Evolutionary conservation across 2,113 vertebrate genomes (phyloP), one percentile per base, ranked within the genome.

Genomic region (Scomber colias): DNA sequence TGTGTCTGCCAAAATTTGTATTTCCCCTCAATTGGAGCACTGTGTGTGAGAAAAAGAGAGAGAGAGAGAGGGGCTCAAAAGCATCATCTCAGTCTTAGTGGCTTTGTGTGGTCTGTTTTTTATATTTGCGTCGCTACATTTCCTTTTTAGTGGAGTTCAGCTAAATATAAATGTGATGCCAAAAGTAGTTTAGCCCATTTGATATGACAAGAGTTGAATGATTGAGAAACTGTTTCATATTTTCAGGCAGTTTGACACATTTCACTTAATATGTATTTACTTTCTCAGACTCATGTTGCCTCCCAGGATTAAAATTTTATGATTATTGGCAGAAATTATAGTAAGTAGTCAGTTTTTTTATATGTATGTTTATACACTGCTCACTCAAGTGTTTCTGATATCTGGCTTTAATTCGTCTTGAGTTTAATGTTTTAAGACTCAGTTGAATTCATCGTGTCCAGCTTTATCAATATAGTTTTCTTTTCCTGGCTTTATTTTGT

Each of bases 1-100:
- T 5, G 40, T 68, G 86, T 92, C 91, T 89, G 89, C 89, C 90
- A 90, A 84, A 90, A 87, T 83, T 19, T 75, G 85, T 83, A 84
- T 93, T 92, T 87, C 76, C 87, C 57, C 56, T 89, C 76, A 78
- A 73, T 65, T 65, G 65, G 55, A 81, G 59, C 73, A 15, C 80
- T 81, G 75, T 78, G 49, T 73, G 11, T 40, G 56, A 40, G 35
- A 40, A 40, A 35, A 27, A 24, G 59, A 48, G 45, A 77, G 31
- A 60, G 65, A 62, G 60, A 63, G 70, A 55, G 48, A 10, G 49
- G 49, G 71, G 40, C 17, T 50, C 0, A n/a, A 6, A 50, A 1
- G 53, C 59, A 61, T 56, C 51, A 48, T 69, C 31, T 70, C 67
- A 64, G 14, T 75, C 69, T 77, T 40, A 3, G 55, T 59, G 62